Evolutionary conservation across 2,113 vertebrate genomes (phyloP).

Genomic region (Ranitomeya imitator): DNA sequence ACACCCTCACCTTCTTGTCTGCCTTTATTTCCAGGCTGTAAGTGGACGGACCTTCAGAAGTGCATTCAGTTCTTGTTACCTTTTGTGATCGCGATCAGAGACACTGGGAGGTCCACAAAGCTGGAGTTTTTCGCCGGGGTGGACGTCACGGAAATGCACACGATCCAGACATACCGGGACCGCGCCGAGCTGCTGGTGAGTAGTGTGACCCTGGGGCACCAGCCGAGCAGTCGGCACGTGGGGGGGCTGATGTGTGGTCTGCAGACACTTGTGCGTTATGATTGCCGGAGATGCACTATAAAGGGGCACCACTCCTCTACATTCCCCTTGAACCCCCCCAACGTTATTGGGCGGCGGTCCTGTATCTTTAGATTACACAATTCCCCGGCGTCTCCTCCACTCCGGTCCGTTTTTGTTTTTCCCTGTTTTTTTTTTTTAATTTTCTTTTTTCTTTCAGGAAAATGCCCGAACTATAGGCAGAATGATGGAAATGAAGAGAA

Average conservation of each 20-base stretch:
- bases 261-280: no score
- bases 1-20: neutral
- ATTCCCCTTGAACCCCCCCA: no score
- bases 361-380: no score
- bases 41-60: constrained; percentile 83
- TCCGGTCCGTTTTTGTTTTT: neutral
- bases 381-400: no score
- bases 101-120: constrained; percentile 75
- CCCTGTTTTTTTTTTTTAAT: neutral
- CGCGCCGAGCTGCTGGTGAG: constrained; percentile 91
- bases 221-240: no score
- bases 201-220: neutral
- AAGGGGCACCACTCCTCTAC: no score
- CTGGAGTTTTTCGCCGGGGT: constrained; percentile 85
- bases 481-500: constrained; percentile 74
- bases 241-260: no score
- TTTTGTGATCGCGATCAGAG: constrained; percentile 86
- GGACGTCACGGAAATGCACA: constrained; percentile 84
- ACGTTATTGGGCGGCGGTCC: no score
- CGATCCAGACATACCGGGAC: constrained; percentile 88
- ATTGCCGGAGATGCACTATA: no score
- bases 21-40: constrained; percentile 74
- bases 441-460: constrained; percentile 72
- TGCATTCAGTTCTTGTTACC: constrained; percentile 96
- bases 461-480: constrained; percentile 83